A percentile compares a stretch with the other conserved stretches of the same genome.
phyloP scores from a whole-genome alignment of 2,797 vertebrate species.

The Pseudotriccus pelzelni region DNA sequence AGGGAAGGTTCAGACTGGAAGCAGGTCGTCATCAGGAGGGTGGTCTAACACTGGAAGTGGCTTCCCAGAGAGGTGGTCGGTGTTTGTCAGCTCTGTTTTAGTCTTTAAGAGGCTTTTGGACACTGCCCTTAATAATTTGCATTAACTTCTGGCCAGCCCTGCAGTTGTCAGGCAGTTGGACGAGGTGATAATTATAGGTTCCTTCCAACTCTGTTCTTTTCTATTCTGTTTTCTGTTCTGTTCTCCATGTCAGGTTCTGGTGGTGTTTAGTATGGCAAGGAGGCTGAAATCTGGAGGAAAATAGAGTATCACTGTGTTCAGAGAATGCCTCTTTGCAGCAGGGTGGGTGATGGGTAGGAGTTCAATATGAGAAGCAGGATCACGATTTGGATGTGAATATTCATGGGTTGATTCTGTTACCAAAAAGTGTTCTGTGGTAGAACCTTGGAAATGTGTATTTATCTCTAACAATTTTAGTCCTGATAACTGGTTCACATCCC shows the following conservation, averaged over 20 bases:
- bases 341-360: not conserved
- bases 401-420: not conserved
- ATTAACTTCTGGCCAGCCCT: not conserved
- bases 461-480: not conserved
- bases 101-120: not conserved
- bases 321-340: not conserved
- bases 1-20: not conserved
- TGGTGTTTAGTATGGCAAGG: not conserved
- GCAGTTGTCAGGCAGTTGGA: not conserved
- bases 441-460: not conserved
- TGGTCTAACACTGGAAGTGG: not conserved
- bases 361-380: not conserved
- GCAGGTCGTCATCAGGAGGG: not conserved
- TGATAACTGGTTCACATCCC: not conserved
- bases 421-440: accelerated
- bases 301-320: not conserved
- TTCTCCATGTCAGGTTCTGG: not conserved
- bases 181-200: not conserved
- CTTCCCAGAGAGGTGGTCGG: not conserved
- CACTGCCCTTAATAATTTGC: not conserved
- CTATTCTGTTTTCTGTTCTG: not conserved
- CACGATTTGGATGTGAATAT: not conserved
- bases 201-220: not conserved
- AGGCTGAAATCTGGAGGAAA: not conserved
- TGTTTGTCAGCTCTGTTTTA: not conserved